Evolutionary conservation across 1,140 invertebrate genomes (phyloP), one percentile per base, ranked within the genome.

Genomic region (Drosophila pandora): DNA sequence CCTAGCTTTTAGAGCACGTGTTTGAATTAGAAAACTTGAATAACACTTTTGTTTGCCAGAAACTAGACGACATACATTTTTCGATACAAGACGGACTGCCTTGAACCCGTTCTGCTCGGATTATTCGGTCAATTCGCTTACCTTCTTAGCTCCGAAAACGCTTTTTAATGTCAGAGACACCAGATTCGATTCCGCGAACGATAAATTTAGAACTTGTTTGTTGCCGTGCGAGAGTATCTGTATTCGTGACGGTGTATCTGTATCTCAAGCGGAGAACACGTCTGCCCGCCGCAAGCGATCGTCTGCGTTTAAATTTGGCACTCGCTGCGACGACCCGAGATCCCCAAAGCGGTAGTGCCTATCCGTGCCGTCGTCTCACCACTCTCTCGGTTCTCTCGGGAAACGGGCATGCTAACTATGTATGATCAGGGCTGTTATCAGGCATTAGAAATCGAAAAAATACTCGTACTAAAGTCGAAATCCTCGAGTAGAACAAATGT

Each of bases 131-230:
- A 28, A 53, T 69, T 77, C 54, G 76, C 84, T 87, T 89, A 87
- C 83, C 83, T 88, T 89, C 76, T 45, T 69, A 71, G 82, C 65
- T 82, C 76, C 76, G 64, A 71, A 79, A 84, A 68, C 50, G 57
- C 57, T 79, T 82, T 70, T 28, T 69, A 67, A 78, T 82, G 76
- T 56, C 61, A 79, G 76, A 72, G 72, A 76, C 73, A 76, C 71
- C 32, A 76, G 58, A 78, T 60, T 54, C 65, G 82, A 87, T 62
- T 82, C 79, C 65, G 76, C 65, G 78, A 79, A 75, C 70, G 78
- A 70, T 87, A 87, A 83, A 83, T 79, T 88, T 87, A 87, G 83
- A 87, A 87, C 83, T 87, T 88, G 84, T 87, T 87, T 79, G 64
- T 73, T 82, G 67, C 65, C 71, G 79, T 64, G 59, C 63, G 63